Evolutionary conservation across 2,797 vertebrate species (phyloP).

Genomic region (Darevskia nairensis): DNA sequence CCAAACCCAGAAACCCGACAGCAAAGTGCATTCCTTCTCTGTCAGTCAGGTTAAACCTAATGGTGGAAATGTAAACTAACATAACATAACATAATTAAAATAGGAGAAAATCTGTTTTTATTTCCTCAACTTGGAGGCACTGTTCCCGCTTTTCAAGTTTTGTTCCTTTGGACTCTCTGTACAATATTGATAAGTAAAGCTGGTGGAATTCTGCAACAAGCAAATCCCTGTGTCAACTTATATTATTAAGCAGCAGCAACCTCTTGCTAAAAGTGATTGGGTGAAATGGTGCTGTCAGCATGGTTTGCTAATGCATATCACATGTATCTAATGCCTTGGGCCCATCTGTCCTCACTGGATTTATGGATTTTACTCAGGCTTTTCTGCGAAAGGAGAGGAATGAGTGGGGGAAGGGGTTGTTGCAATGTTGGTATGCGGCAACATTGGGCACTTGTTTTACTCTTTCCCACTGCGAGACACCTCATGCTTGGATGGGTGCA

Average conservation of each 20-base stretch:
- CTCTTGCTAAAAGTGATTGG: conserved; percentile 24
- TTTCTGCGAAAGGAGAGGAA: conserved; percentile 35
- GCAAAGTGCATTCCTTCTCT: background rate
- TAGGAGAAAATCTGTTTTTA: background rate
- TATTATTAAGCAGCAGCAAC: background rate
- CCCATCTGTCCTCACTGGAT: conserved; percentile 15
- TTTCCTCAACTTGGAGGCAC: background rate
- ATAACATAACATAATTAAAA: background rate
- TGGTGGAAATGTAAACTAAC: background rate
- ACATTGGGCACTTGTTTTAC: conserved; percentile 25
- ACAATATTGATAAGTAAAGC: conserved; percentile 7
- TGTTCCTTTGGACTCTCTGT: background rate
- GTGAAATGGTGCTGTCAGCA: conserved; percentile 16
- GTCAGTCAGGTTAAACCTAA: background rate
- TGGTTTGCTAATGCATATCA: conserved; percentile 14
- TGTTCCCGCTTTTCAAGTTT: background rate
- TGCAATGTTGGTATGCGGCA: background rate
- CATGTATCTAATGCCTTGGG: conserved; percentile 21
- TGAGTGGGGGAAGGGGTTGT: background rate
- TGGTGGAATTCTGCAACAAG: background rate
- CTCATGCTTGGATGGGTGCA: conserved; percentile 12
- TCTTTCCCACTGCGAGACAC: conserved; percentile 5
- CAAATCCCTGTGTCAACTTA: conserved; percentile 1
- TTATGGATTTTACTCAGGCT: conserved; percentile 9
- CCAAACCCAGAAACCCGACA: background rate